Evolutionary conservation across 2,888 invertebrate species (phyloP), one percentile per base, ranked within the genome.

Genomic region (Nycteola revayana): DNA sequence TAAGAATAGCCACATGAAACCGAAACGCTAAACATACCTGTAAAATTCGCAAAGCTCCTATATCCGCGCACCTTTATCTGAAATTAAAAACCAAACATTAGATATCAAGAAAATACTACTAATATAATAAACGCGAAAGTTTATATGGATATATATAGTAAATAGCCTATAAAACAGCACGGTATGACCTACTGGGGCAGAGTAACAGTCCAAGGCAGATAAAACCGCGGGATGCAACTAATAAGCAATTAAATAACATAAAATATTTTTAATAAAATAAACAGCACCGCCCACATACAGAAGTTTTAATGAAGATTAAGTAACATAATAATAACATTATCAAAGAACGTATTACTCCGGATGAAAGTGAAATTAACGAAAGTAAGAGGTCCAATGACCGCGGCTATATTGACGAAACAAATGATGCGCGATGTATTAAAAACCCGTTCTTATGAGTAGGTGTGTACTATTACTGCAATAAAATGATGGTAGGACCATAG

Each of bases 321-420:
- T 74, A 72, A 76, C 68, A 49, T 67, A 75, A 59, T 55, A 57
- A 74, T 41, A 57, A 74, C 61, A 60, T 63, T 63, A 60, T 50
- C 43, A 53, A 59, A 66, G 52, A 60, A 60, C 60, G 60, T 69
- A 71, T 76, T 71, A 69, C 72, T 72, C 60, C 60, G 45, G 72
- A 76, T 64, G 86, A 87, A 87, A 87, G 87, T 80, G 80, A 80
- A 80, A 80, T 67, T 71, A 75, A 67, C 63, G 80, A 81, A 81
- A 81, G 81, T 80, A 78, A 80, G 66, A 74, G 73, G 78, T 68
- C 65, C 52, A 54, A 51, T 60, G 58, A 61, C 60, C 45, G 62
- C 63, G 52, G 68, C 71, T 69, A 72, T 77, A 60, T 75, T 69
- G 62, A 60, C 65, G 60, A 70, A 74, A 68, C 62, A 49, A 46